Conservation (phyloP, 2,888 invertebrate genomes). For the Cephus spinipes region DNA sequence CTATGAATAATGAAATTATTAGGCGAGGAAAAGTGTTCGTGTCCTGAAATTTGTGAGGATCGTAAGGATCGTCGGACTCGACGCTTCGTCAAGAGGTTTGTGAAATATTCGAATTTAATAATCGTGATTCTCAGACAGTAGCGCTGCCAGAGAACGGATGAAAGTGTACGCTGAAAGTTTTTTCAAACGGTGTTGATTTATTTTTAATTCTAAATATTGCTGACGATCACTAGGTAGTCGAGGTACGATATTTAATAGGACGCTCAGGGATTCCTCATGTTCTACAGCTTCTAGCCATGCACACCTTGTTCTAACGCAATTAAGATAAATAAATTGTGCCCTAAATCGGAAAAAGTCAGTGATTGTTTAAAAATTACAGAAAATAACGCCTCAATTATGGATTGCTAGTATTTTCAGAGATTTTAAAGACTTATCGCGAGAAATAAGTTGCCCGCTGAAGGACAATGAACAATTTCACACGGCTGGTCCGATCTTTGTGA, state of each 20-base stretch:
- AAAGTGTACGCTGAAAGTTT: not conserved
- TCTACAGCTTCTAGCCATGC: conserved; percentile 14
- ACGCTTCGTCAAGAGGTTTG: not conserved
- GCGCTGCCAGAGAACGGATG: not conserved
- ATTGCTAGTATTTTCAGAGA: not conserved
- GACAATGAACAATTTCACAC: not conserved
- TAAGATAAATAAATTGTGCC: conserved; percentile 3
- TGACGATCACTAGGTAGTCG: not conserved
- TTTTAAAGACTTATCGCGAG: not conserved
- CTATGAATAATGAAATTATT: not conserved
- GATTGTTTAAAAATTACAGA: not conserved
- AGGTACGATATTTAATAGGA: not conserved
- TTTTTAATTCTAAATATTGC: not conserved
- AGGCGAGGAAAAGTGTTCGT: not conserved
- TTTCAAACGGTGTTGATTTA: not conserved
- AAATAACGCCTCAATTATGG: not conserved
- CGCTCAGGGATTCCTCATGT: conserved; percentile 19
- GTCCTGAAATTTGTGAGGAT: not conserved
- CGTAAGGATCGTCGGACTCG: not conserved
- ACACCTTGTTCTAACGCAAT: not conserved
- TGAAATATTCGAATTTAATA: not conserved
- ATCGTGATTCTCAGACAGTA: not conserved
- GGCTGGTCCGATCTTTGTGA: not conserved
- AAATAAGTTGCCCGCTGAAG: not conserved
- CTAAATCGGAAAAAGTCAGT: not conserved